These are phyloP conservation scores for Orchesellides sinensis DNA, from an alignment of 2,888 invertebrate genomes.

Conservation along the genomic window DNA sequence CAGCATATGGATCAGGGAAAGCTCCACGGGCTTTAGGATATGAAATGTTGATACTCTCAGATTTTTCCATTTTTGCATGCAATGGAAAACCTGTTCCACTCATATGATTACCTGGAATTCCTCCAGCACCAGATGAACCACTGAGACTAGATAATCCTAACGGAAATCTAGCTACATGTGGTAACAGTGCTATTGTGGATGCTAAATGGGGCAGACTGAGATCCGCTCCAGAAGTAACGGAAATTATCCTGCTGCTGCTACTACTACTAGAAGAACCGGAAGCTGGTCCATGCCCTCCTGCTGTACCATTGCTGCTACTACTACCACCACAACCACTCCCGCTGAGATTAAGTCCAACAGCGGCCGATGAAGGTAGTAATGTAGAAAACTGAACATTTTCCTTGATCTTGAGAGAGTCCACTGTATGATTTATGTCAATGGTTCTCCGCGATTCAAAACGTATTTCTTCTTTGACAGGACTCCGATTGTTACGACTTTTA, in stretches of 20 bases:
- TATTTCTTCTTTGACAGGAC: conserved; percentile 71
- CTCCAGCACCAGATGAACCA: conserved; percentile 21
- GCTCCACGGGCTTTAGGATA: conserved; percentile 56
- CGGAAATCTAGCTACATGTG: conserved; percentile 69
- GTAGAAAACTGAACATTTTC: conserved; percentile 74
- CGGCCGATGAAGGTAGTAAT: conserved; percentile 58
- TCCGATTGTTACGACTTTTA: conserved; percentile 67
- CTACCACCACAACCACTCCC: background rate
- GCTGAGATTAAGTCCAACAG: conserved; percentile 33
- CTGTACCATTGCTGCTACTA: background rate
- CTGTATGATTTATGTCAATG: conserved; percentile 73
- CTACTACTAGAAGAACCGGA: conserved; percentile 13
- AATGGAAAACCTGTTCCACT: conserved; percentile 18
- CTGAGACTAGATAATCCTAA: conserved; percentile 51
- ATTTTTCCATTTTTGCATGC: conserved; percentile 70
- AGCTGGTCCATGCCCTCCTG: background rate
- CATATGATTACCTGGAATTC: conserved; percentile 36
- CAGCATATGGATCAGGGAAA: conserved; percentile 62
- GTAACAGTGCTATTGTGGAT: conserved; percentile 68
- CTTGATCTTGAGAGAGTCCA: conserved; percentile 73
- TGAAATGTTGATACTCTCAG: conserved; percentile 70
- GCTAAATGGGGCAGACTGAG: conserved; percentile 61
- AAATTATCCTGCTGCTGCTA: conserved; percentile 42
- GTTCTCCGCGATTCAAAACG: conserved; percentile 73
- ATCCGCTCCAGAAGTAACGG: conserved; percentile 51